phyloP scores from a whole-genome alignment of 2,797 vertebrate species.

The Chelon auratus region DNA sequence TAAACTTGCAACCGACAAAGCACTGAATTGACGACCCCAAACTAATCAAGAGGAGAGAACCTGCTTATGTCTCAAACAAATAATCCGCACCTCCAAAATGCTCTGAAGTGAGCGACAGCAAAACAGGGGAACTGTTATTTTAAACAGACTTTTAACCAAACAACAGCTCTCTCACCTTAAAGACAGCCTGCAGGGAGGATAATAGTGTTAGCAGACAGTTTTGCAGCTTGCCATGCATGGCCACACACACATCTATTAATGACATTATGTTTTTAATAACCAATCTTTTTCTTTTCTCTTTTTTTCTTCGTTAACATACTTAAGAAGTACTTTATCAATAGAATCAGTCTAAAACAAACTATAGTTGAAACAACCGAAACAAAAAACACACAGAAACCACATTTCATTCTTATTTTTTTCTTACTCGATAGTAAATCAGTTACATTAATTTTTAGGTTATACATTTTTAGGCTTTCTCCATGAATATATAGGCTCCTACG shows the following conservation, averaged over 20 bases:
- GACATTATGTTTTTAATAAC: conserved; percentile 45
- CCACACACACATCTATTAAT: conserved; percentile 49
- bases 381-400: conserved; percentile 86
- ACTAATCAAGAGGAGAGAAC: conserved; percentile 21
- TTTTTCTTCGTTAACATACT: conserved; percentile 33
- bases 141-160: background rate
- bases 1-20: conserved; percentile 30
- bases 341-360: conserved; percentile 83
- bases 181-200: conserved; percentile 50
- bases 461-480: conserved; percentile 89
- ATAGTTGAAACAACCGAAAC: conserved; percentile 67
- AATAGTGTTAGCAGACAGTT: conserved; percentile 39
- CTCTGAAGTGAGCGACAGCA: conserved; percentile 29
- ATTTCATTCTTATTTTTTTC: conserved; percentile 83
- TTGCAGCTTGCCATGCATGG: conserved; percentile 62
- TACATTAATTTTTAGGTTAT: conserved; percentile 87
- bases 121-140: conserved; percentile 26
- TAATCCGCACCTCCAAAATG: conserved; percentile 32
- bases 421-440: conserved; percentile 84
- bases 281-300: conserved; percentile 34
- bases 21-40: conserved; percentile 35
- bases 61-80: conserved; percentile 31
- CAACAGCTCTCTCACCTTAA: conserved; percentile 42
- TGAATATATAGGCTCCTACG: conserved; percentile 90
- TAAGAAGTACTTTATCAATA: conserved; percentile 65